These are phyloP conservation scores for Odontomyia ornata DNA, from an alignment of 2,888 invertebrate species.

Conservation along the genomic window DNA sequence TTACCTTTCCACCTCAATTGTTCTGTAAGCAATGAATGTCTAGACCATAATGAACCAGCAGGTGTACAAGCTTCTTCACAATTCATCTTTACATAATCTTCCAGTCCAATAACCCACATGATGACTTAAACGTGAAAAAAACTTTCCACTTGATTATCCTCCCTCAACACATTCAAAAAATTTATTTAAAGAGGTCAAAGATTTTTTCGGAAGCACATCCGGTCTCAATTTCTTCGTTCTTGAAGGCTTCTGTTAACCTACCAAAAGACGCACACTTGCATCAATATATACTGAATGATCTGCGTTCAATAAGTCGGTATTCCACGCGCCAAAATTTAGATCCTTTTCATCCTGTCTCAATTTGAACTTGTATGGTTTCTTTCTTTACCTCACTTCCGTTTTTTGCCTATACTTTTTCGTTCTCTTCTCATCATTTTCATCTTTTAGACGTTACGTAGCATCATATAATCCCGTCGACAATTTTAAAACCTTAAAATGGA, in stretches of 20 bases:
- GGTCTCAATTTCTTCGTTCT: slow-evolving; percentile 30
- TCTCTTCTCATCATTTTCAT: neutral
- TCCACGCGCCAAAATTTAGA: slow-evolving; percentile 35
- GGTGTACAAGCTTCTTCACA: too few species aligned
- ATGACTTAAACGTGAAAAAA: too few species aligned
- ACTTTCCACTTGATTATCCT: slow-evolving; percentile 14
- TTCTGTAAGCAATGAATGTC: too few species aligned
- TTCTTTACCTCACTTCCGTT: neutral
- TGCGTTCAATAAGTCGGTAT: slow-evolving; percentile 15
- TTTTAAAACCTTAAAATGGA: neutral
- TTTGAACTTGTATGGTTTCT: slow-evolving; percentile 3
- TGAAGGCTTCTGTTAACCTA: neutral
- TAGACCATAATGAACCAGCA: too few species aligned
- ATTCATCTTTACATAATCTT: too few species aligned
- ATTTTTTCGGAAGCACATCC: slow-evolving; percentile 44
- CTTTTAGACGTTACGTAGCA: neutral
- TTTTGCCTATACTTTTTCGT: neutral
- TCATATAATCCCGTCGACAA: too few species aligned
- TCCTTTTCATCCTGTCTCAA: too few species aligned
- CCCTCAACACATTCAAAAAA: neutral
- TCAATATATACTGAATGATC: neutral
- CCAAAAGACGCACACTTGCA: neutral
- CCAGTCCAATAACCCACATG: too few species aligned
- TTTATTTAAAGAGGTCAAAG: slow-evolving; percentile 14
- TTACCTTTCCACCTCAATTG: too few species aligned